phyloP scores from a whole-genome alignment of 1,140 invertebrate genomes.

The Atopsyche davidsoni region DNA sequence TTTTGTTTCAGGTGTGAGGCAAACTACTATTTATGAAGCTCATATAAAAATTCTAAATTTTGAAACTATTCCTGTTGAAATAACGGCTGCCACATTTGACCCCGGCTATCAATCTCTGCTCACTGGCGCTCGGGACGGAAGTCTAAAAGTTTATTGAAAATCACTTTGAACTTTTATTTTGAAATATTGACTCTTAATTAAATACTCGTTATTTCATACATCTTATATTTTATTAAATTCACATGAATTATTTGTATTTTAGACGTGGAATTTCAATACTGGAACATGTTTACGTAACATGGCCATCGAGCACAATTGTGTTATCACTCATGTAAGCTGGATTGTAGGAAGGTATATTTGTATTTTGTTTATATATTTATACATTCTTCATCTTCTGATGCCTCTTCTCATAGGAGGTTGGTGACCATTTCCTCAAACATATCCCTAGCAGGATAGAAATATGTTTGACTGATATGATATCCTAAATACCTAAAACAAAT shows the following conservation, averaged over 20 bases:
- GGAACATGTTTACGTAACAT: constrained; percentile 60
- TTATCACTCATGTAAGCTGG: constrained; percentile 56
- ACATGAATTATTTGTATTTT: no score
- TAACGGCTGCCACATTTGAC: constrained; percentile 71
- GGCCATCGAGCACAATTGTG: constrained; percentile 53
- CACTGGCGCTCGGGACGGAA: constrained; percentile 63
- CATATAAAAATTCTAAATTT: constrained; percentile 56
- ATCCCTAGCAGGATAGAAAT: no score
- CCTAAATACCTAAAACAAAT: no score
- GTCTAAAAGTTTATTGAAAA: constrained; percentile 46
- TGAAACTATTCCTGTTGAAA: constrained; percentile 58
- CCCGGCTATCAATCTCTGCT: constrained; percentile 59
- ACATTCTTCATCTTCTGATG: no score
- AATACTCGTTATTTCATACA: no score
- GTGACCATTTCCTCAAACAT: no score
- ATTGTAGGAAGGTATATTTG: constrained; percentile 44
- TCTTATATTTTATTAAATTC: no score
- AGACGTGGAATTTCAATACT: constrained; percentile 77
- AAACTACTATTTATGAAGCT: constrained; percentile 57
- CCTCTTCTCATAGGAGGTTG: no score
- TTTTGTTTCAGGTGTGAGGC: constrained; percentile 45
- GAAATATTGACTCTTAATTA: no score
- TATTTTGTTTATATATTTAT: constrained; percentile 23
- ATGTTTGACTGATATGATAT: no score
- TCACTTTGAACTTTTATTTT: neutral